Evolutionary conservation across 2,113 vertebrate genomes (phyloP).

Genomic region (Mus musculus): GRCm39 chr11:57582501-57583000

Average conservation of each 20-base stretch:
- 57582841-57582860: background rate
- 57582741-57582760: background rate
- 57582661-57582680: background rate
- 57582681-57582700: background rate
- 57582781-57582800: background rate
- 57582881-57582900: no score
- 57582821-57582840: background rate
- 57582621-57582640: rapidly evolving
- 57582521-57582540: background rate
- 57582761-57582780: background rate
- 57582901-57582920: background rate
- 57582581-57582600: no score
- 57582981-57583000: background rate
- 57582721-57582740: background rate
- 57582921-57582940: background rate
- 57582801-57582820: background rate
- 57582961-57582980: background rate
- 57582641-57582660: background rate
- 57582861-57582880: background rate
- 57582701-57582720: background rate
- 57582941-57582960: background rate
- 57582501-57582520: background rate
- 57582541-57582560: background rate
- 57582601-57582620: background rate
- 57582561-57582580: background rate